Evolutionary conservation across 2,113 vertebrate genomes (phyloP), one percentile per base, ranked within the genome.

Genomic region (Apteryx owenii): DNA sequence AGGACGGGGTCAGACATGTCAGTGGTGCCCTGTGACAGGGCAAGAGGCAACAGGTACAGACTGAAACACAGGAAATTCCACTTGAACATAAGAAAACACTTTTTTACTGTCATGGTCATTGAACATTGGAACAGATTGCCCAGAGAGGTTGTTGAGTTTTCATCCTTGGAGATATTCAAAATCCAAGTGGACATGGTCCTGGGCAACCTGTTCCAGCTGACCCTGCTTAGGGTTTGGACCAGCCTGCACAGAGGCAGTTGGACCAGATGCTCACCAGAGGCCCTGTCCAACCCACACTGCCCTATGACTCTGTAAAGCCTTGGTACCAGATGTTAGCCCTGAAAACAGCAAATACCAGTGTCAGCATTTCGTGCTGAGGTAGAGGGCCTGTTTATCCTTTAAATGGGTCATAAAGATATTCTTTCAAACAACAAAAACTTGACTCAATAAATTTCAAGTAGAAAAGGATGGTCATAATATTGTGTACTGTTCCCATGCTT

Each of bases 311-410:
- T 60, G 56, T 33, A 31, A 58, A 33, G 56, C 56, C 58, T 62
- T 0, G 2, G 29, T 20, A 71, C 2, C 40, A 65, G 10, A 17
- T 3, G 44, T 40, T 4, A 21, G 69, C 17, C 31, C 50, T 69
- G 31, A 85, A 85, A 72, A n/a, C 75, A 28, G 40, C 44, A n/a
- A 21, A 72, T 48, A 21, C 21, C 54, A 84, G 36, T 42, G 28
- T 51, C 26, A 68, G 17, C 15, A 60, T 11, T 38, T 28, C 31
- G 8, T 26, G 44, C 29, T 70, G 50, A 53, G 9, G 53, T 38
- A 80, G 72, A 81, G 15, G 26, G 7, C 60, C 28, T 38, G 13
- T 51, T 54, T 71, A 61, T 68, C 38, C 79, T 42, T 77, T 48
- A 90, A 40, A 61, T 5, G 58, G 21, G 7, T 62, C 50, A 73